Percentiles rank a stretch among this genome's conserved stretches.
Evolutionary conservation across 2,113 vertebrate species (phyloP).

Genomic region (Mesitornis unicolor): DNA sequence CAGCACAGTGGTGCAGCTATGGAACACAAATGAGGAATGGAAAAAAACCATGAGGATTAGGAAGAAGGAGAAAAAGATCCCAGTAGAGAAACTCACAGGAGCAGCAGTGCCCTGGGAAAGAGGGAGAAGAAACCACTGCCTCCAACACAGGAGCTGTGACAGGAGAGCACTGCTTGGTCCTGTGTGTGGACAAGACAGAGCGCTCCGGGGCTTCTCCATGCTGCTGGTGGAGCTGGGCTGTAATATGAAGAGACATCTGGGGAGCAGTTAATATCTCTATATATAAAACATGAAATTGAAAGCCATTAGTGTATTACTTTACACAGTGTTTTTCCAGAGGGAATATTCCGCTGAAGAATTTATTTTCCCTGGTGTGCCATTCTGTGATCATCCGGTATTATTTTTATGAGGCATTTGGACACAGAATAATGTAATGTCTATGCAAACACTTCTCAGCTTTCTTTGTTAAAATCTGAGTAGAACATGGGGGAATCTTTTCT

Average conservation of each 20-base stretch:
- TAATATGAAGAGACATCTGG: conserved; percentile 61
- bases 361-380: conserved; percentile 57
- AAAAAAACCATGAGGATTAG: not conserved
- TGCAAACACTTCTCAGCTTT: conserved; percentile 75
- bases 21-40: not conserved
- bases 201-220: conserved; percentile 26
- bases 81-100: not conserved
- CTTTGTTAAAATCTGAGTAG: conserved; percentile 76
- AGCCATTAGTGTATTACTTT: conserved; percentile 72
- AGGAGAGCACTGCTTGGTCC: not conserved
- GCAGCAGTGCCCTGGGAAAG: not conserved
- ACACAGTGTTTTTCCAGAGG: conserved; percentile 72
- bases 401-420: conserved; percentile 75
- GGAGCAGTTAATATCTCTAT: conserved; percentile 71
- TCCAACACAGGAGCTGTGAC: not conserved
- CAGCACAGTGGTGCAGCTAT: not conserved
- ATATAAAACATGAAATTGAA: conserved; percentile 73
- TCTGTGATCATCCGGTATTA: conserved; percentile 68
- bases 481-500: conserved; percentile 65
- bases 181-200: not conserved
- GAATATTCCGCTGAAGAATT: conserved; percentile 68
- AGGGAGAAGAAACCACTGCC: not conserved
- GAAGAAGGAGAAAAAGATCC: not conserved
- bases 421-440: conserved; percentile 71
- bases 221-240: conserved; percentile 47